Evolutionary conservation across 2,797 vertebrate genomes (phyloP).

Genomic region (Gymnocypris eckloni): DNA sequence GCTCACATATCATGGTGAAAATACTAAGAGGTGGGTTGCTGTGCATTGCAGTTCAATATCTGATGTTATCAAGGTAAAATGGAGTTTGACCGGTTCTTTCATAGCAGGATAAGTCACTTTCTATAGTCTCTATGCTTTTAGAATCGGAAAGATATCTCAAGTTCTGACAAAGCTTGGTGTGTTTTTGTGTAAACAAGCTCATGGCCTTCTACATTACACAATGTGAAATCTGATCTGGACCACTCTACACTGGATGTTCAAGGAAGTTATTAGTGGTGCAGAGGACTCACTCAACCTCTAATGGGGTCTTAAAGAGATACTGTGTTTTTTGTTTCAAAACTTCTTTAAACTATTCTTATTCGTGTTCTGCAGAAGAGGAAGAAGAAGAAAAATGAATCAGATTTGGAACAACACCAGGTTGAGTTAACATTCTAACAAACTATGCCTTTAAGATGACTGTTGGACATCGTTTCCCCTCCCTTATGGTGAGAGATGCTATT

Average conservation of each 20-base stretch:
- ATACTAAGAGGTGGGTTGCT: not conserved
- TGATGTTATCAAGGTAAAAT: not conserved
- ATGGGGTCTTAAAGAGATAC: not conserved
- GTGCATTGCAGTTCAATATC: conserved; percentile 3
- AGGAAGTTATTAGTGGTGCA: not conserved
- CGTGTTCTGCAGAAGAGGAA: not conserved
- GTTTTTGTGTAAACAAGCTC: conserved; percentile 2
- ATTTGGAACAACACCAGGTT: not conserved
- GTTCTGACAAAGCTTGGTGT: not conserved
- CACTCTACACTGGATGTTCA: not conserved
- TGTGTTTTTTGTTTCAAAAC: no score
- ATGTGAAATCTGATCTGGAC: not conserved
- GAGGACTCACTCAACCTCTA: not conserved
- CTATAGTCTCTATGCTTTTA: not conserved
- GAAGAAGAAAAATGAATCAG: not conserved
- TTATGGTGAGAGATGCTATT: not conserved
- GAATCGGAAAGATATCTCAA: not conserved
- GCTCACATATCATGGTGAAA: conserved; percentile 4
- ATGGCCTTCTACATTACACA: not conserved
- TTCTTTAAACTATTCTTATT: not conserved
- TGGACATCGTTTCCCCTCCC: not conserved
- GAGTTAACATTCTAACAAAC: not conserved
- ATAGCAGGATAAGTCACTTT: conserved; percentile 3
- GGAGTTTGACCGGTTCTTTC: not conserved
- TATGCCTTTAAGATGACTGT: not conserved